Conservation (phyloP, 2,888 invertebrate genomes). For the Campoletis raptor region DNA sequence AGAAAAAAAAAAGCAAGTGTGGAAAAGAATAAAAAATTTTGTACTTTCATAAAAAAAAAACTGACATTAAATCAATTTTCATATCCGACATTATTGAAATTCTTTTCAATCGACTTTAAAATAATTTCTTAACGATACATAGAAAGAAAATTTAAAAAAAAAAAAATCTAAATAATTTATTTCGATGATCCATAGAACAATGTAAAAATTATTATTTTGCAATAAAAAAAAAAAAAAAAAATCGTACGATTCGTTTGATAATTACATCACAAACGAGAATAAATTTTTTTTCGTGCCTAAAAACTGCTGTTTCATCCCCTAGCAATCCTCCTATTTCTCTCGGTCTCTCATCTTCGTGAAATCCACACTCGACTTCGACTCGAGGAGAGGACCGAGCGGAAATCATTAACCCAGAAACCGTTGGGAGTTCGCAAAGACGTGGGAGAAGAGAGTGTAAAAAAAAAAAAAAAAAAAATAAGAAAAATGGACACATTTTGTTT, state of each 20-base stretch:
- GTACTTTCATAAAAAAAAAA: background rate
- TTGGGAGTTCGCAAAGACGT: conserved; percentile 62
- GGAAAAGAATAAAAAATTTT: background rate
- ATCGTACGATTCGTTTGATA: background rate
- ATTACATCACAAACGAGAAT: background rate
- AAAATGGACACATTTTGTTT: background rate
- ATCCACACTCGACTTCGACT: conserved; percentile 74
- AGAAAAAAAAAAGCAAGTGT: no score
- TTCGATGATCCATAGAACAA: background rate
- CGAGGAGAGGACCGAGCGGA: conserved; percentile 72
- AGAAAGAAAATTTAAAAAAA: background rate
- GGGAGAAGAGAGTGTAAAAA: background rate
- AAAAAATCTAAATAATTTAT: background rate
- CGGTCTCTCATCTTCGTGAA: conserved; percentile 39
- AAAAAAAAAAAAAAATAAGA: background rate
- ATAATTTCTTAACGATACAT: background rate
- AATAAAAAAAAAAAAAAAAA: background rate
- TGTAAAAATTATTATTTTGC: background rate
- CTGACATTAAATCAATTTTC: background rate
- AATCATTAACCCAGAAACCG: conserved; percentile 78
- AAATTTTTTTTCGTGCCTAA: background rate
- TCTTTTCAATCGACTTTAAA: background rate
- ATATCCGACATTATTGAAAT: conserved; percentile 5
- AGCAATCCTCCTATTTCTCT: background rate
- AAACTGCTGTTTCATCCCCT: conserved; percentile 1